These are phyloP conservation scores for Teinopalpus imperialis DNA, from an alignment of 2,888 invertebrate species.

Conservation along the genomic window DNA sequence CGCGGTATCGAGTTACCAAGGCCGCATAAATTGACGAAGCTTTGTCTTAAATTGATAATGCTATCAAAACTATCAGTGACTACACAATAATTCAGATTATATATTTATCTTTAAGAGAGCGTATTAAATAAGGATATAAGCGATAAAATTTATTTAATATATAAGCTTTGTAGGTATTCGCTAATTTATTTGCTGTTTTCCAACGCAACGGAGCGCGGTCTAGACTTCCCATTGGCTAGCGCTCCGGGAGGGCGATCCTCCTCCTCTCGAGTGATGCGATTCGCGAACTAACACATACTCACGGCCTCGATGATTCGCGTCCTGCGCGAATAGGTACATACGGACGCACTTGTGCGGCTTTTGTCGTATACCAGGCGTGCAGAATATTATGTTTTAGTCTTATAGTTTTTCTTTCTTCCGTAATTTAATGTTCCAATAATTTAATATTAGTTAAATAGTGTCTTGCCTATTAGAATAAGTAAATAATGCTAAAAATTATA, in stretches of 20 bases:
- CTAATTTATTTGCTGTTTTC: slow-evolving; percentile 71
- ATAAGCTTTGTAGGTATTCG: slow-evolving; percentile 38
- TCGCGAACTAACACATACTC: slow-evolving; percentile 65
- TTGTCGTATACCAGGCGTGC: slow-evolving; percentile 10
- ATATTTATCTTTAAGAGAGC: background rate
- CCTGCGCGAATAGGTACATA: slow-evolving; percentile 47
- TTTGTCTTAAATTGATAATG: slow-evolving; percentile 3
- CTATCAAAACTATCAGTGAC: background rate
- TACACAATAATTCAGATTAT: background rate
- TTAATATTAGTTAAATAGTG: no score
- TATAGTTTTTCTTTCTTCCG: background rate
- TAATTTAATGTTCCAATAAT: no score
- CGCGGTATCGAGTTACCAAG: slow-evolving; percentile 56
- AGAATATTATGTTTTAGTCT: slow-evolving; percentile 4
- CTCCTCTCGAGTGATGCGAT: slow-evolving; percentile 76
- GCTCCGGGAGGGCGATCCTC: slow-evolving; percentile 77
- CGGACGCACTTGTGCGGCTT: slow-evolving; percentile 33
- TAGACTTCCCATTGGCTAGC: slow-evolving; percentile 65
- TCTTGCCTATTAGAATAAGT: no score
- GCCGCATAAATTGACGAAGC: slow-evolving; percentile 57
- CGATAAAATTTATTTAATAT: slow-evolving; percentile 1
- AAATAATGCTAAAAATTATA: no score
- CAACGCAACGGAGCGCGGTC: slow-evolving; percentile 49
- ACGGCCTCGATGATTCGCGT: slow-evolving; percentile 57
- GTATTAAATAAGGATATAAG: background rate